Conservation (phyloP, 2,888 invertebrate genomes). For the Mythimna impura region DNA sequence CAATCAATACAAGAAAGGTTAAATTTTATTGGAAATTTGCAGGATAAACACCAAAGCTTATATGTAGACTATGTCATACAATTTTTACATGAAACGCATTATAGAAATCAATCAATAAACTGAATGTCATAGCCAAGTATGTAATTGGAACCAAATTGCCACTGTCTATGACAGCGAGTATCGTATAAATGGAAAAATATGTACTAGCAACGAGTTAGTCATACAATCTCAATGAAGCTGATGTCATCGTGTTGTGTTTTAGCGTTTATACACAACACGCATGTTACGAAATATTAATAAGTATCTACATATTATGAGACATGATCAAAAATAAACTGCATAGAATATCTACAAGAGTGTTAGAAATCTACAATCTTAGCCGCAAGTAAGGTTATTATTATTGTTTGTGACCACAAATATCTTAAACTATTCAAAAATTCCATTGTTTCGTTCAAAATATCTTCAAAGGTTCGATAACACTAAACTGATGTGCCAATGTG, state of each 20-base stretch:
- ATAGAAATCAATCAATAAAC: background rate
- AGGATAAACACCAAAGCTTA: background rate
- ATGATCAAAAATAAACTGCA: background rate
- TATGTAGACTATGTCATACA: background rate
- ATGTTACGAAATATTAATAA: background rate
- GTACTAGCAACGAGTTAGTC: conserved; percentile 1
- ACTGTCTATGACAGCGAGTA: background rate
- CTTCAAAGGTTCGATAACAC: conserved; percentile 25
- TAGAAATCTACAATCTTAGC: background rate
- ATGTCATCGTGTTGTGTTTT: conserved; percentile 15
- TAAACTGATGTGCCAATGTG: conserved; percentile 30
- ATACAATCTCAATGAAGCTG: conserved; percentile 4
- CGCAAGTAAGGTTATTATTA: background rate
- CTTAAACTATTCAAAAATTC: background rate
- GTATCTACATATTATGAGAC: background rate
- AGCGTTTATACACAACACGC: background rate
- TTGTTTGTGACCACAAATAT: conserved; percentile 4
- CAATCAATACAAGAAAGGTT: too few species aligned
- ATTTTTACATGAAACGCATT: background rate
- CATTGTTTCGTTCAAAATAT: conserved; percentile 17
- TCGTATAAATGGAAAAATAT: conserved; percentile 3
- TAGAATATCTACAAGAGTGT: background rate
- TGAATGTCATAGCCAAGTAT: background rate
- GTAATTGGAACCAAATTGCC: conserved; percentile 9
- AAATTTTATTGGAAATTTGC: too few species aligned